Base-by-base conservation (phyloP, 2,888 invertebrate genomes). In the Phortica magna region DNA sequence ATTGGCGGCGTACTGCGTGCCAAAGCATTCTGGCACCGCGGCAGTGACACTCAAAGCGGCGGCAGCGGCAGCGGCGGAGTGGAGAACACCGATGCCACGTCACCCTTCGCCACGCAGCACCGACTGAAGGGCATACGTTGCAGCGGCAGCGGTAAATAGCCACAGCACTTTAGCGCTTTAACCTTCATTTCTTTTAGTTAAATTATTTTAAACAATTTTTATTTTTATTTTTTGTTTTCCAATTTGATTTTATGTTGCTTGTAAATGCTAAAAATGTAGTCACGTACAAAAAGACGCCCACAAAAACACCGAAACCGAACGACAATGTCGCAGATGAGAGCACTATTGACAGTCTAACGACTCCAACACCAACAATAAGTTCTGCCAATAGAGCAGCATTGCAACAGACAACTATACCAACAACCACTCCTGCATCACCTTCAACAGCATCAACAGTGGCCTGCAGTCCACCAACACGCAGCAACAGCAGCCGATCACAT, bases 261-360 rank as follows among this genome's bases (percentile, higher is more conserved):
- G 83, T 77, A 78, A 81, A 81, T 74, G 75, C 76, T 75, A 76
- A 73, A 17, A 19, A 2, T 95, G 95, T 96, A 93, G 96, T 96
- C 92, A 96, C 96, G 88, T 97, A 96, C 94, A 96, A 96, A 94
- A 95, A 95, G 92, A 93, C 94, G 84, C 93, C 93, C 71, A 73
- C 81, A 67, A 76, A 81, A 80, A 72, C 78, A 70, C 81, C 64
- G 76, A 81, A 80, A 72, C 78, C 48, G 78, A 71, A 76, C 75
- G 79, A 48, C 57, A 22, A 65, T 53, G 61, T 61, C 31, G 41
- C 41, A 43, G 12, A 43, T 41, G 68, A 59, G 12, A n/a, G 39
- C 43, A 14, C 53, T 75, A 78, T 41, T 73, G 64, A 70, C 67
- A 65, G 70, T 71, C 4, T 31, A 53, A 53, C 17, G 6, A 64